A percentile compares a stretch with the other conserved stretches of the same genome.
phyloP scores from a whole-genome alignment of 2,888 invertebrate genomes.

The Microplitis manilae region DNA sequence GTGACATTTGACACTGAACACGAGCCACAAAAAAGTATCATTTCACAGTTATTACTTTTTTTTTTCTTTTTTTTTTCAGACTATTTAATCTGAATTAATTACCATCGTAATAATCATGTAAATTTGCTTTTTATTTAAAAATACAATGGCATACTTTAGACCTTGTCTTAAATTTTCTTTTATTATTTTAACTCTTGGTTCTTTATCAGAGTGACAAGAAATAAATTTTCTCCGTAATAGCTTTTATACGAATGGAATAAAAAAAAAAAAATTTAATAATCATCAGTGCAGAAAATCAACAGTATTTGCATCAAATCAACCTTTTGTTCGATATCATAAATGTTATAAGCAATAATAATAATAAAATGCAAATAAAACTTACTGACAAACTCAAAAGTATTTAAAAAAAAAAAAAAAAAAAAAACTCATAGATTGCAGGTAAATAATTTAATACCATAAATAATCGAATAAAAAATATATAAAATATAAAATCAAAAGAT shows the following conservation, averaged over 20 bases:
- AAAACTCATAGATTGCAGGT: neutral
- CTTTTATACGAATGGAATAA: neutral
- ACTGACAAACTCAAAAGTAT: too few species aligned
- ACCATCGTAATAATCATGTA: too few species aligned
- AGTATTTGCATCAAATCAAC: neutral
- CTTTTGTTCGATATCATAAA: neutral
- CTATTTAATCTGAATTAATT: too few species aligned
- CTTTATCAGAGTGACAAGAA: neutral
- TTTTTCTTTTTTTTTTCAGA: neutral
- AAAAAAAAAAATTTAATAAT: neutral
- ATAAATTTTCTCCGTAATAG: neutral
- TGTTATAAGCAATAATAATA: neutral
- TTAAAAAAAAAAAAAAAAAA: neutral
- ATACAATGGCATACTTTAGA: too few species aligned
- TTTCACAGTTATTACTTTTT: neutral
- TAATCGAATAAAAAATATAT: neutral
- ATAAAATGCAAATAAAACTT: neutral
- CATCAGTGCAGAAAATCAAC: neutral
- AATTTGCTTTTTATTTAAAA: too few species aligned
- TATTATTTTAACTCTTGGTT: too few species aligned
- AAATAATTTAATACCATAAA: too few species aligned
- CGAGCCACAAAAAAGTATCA: neutral
- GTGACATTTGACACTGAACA: neutral
- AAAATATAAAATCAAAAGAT: neutral
- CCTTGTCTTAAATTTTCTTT: too few species aligned